Conservation (phyloP, 2,797 vertebrate species). For the Takifugu ocellatus region DNA sequence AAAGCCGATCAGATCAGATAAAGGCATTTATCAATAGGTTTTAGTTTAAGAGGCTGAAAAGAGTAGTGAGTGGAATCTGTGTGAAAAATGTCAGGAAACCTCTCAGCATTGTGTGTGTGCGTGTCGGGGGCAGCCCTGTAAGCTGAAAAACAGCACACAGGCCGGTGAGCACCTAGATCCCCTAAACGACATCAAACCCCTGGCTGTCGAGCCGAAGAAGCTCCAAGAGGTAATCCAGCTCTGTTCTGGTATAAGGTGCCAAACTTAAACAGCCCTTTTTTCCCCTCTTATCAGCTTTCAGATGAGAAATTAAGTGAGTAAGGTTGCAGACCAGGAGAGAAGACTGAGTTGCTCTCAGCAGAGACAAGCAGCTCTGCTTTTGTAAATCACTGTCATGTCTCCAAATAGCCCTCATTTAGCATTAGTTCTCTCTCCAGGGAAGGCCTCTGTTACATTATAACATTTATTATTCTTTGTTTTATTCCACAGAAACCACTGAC, state of each 20-base stretch:
- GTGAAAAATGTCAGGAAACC: too few relatives aligned
- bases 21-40: too few relatives aligned
- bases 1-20: too few relatives aligned
- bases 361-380: constrained; percentile 25
- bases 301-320: constrained; percentile 19
- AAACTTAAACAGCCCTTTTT: constrained; percentile 31
- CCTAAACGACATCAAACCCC: constrained; percentile 53
- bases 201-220: constrained; percentile 54
- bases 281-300: constrained; percentile 33
- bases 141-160: constrained; percentile 53
- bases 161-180: constrained; percentile 38
- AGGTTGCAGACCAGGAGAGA: constrained; percentile 20
- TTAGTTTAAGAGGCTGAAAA: too few relatives aligned
- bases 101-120: constrained; percentile 15
- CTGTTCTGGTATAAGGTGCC: constrained; percentile 33
- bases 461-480: not conserved
- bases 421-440: not conserved
- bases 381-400: constrained; percentile 26
- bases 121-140: constrained; percentile 34
- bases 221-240: constrained; percentile 43
- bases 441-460: not conserved
- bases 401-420: constrained; percentile 15
- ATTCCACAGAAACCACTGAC: too few relatives aligned
- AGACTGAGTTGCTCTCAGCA: constrained; percentile 24
- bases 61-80: too few relatives aligned